Evolutionary conservation across 2,797 vertebrate genomes (phyloP), one percentile per base, ranked within the genome.

Genomic region (Premnoplex brunnescens): DNA sequence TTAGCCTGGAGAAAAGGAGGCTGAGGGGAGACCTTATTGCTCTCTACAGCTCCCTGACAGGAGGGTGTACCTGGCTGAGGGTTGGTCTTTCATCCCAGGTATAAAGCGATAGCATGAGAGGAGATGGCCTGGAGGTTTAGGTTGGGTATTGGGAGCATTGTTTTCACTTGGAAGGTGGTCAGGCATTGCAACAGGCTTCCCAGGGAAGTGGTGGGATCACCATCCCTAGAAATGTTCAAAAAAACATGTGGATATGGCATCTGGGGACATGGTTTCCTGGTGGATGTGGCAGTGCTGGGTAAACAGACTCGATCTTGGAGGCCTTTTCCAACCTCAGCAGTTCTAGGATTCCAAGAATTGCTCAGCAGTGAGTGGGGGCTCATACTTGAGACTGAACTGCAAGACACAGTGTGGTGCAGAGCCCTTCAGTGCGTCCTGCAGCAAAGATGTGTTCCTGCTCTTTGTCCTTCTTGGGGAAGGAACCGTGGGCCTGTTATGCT

Each of bases 401-500:
- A 14, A 28, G 36, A 10, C 5, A 3, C 23, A 18, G 28, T 0
- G 0, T 20, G 51, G n/a, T 49, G 28, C 36, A 30, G 71, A 59
- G 44, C 46, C 43, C 28, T 72, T 62, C 34, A 5, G 7, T 32
- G 34, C 14, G 24, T 51, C 51, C 28, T 74, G 72, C 14, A 20
- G 19, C 32, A 18, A 56, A 48, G 32, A 13, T 10, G 6, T 6
- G 1, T 32, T 64, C 43, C 16, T 66, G 28, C 37, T 67, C 59
- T 41, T 64, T 27, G 19, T 36, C 28, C 10, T 46, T 74, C n/a
- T 30, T 78, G 51, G 30, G 30, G 15, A 64, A n/a, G 30, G 30
- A 44, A 27, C 58, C 0, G 0, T 13, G 28, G 36, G 46, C 12
- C 23, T 62, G 17, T 44, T 63, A 16, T 0, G 5, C n/a, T 51